Evolutionary conservation across 1,140 invertebrate species (phyloP), one percentile per base, ranked within the genome.

Genomic region (Papilio helenus): DNA sequence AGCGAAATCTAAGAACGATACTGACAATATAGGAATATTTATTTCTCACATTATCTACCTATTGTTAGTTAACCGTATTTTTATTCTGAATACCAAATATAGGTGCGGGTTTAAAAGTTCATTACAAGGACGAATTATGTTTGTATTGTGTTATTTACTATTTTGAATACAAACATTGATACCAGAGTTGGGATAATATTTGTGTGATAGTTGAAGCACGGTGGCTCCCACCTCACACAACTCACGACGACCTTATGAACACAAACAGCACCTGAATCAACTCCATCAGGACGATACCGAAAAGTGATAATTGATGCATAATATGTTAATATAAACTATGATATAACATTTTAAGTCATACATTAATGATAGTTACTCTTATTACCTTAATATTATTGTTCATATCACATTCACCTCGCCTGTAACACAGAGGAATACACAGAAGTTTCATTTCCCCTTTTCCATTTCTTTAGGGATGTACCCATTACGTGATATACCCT

Each of bases 211-310:
- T 26, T 76, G 51, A 58, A 76, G 26, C 14, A 12, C 49, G 26
- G 73, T 55, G 73, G 49, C 76, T 61, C 76, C 76, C 76, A 77
- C 76, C 76, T 77, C 5, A 7, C 34, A 18, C 14, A 61, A 49
- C 73, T 61, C 20, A 14, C 29, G 14, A 9, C 74, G 76, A 20
- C 23, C 76, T 42, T 65, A 77, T 76, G 18, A 76, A 7, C 34
- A 77, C 76, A 77, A 76, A 34, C 39, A 65, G n/a, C 76, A 58
- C 76, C 76, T 77, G 76, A 77, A 61, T 77, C 76, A 77, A 77
- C 76, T 77, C n/a, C 9, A 20, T 77, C 18, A 77, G 55, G 55
- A 77, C 18, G 51, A 77, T 77, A 61, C 29, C 34, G 34, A 23
- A 58, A 16, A 76, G n/a, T 42, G 26, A 61, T 61, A 44, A 77